These are phyloP conservation scores for Biston stratarius DNA, from an alignment of 2,888 invertebrate genomes.

Conservation along the genomic window DNA sequence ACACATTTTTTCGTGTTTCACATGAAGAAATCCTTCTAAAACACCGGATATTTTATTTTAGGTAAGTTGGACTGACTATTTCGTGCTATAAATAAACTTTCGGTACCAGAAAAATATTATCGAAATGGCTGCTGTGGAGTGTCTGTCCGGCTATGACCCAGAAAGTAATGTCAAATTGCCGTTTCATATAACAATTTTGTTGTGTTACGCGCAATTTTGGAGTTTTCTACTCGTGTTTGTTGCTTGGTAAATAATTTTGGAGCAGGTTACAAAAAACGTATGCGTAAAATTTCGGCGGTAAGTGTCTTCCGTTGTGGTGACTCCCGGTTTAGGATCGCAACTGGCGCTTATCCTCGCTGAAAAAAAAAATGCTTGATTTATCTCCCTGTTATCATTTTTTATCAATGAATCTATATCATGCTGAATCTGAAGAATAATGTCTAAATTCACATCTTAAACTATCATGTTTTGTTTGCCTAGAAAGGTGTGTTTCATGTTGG, in stretches of 20 bases:
- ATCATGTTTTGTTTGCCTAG: constrained; percentile 76
- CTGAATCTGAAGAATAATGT: constrained; percentile 59
- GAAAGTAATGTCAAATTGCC: constrained; percentile 82
- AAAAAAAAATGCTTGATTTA: constrained; percentile 63
- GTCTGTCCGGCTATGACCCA: constrained; percentile 78
- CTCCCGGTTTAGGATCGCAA: constrained; percentile 44
- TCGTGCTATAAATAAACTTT: constrained; percentile 12
- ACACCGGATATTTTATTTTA: constrained; percentile 76
- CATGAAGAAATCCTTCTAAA: constrained; percentile 80
- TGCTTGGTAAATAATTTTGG: constrained; percentile 36
- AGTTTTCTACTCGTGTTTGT: constrained; percentile 42
- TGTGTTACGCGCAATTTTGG: constrained; percentile 60
- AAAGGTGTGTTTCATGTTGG: constrained; percentile 63
- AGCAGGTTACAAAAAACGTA: constrained; percentile 15
- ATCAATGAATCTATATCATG: constrained; percentile 72
- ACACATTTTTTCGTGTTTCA: constrained; percentile 84
- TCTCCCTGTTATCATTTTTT: constrained; percentile 77
- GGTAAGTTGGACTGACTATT: constrained; percentile 68
- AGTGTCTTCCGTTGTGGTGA: constrained; percentile 39
- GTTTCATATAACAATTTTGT: constrained; percentile 74
- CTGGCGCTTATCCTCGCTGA: constrained; percentile 45
- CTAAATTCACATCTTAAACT: constrained; percentile 48
- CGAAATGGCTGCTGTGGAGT: constrained; percentile 62
- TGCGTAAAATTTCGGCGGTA: constrained; percentile 41
- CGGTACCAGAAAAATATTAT: constrained; percentile 44